These are phyloP conservation scores for Pristis pectinata DNA, from an alignment of 2,797 vertebrate species.

Conservation along the genomic window DNA sequence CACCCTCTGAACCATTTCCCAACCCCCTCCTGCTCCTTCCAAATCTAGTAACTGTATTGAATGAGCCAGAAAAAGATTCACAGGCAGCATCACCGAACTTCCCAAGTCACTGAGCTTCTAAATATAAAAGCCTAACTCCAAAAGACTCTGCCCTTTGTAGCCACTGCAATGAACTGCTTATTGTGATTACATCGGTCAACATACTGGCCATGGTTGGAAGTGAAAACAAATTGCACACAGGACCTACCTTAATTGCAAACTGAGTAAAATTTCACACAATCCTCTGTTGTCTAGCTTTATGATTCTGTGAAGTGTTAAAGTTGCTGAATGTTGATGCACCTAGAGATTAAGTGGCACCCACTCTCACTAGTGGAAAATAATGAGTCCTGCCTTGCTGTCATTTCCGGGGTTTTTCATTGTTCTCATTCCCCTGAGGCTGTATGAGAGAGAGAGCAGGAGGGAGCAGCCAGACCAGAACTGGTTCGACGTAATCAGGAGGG, in stretches of 20 bases:
- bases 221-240: neutral
- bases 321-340: neutral
- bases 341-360: neutral
- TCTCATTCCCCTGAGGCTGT: constrained; percentile 3
- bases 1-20: neutral
- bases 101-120: neutral
- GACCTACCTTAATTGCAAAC: neutral
- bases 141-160: neutral
- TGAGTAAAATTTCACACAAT: neutral
- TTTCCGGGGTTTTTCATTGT: constrained; percentile 27
- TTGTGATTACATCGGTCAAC: neutral
- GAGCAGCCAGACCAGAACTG: neutral
- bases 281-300: neutral
- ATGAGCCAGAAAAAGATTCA: neutral
- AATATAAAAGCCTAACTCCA: neutral
- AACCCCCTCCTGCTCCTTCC: neutral
- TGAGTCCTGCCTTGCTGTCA: constrained; percentile 8
- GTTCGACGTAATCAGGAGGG: neutral
- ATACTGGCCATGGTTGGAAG: neutral
- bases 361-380: neutral
- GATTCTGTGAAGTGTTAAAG: neutral
- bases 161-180: neutral
- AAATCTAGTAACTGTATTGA: neutral
- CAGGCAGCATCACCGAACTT: neutral
- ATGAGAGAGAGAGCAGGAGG: neutral